Base-by-base conservation (phyloP, 2,797 vertebrate genomes). In the Scleropages formosus region DNA sequence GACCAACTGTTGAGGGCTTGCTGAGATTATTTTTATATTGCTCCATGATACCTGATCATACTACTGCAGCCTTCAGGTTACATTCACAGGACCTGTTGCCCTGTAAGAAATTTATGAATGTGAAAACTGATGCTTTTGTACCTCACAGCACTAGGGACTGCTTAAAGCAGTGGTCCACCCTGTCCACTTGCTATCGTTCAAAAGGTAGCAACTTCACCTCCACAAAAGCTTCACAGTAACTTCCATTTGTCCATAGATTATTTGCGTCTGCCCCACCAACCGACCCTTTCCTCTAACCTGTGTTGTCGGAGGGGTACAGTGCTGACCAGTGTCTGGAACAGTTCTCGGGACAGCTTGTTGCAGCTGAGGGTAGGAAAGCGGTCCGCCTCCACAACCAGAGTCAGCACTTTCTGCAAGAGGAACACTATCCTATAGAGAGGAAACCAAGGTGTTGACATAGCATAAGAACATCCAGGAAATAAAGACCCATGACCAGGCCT, bases 381-480 rank as follows among this genome's bases (percentile, higher is more conserved):
- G 84, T 99, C 96, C 71, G 95, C 96, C 82, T 98, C 95, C 67
- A 98, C 87, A 1, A 96, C 93, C 1, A 98, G 85, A 78, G 91
- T 89, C 80, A 99, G 81, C 95, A 98, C 97, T 85, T 89, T 89
- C 85, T 98, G 96, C 71, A 98, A 90, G 79, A 94, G 87, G 15
- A 90, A 90, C 74, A 93, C 91, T 4, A 91, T 87, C 89, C 92
- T 93, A 77, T 56, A 81, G 31, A 51, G 47, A 47, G 46, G 62
- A n/a, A 31, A 78, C 74, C 22, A 27, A 31, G 26, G 39, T 4
- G 18, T 10, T 22, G 27, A 22, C 27, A 8, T 47, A 59, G n/a
- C 46, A 7, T n/a, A 6, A 44, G 6, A 4, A 0, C 9, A 20
- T 11, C 15, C 15, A 46, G 49, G 27, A 39, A 49, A 70, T 47